Evolutionary conservation across 2,888 invertebrate species (phyloP).

Genomic region (Asteroscopus sphinx): DNA sequence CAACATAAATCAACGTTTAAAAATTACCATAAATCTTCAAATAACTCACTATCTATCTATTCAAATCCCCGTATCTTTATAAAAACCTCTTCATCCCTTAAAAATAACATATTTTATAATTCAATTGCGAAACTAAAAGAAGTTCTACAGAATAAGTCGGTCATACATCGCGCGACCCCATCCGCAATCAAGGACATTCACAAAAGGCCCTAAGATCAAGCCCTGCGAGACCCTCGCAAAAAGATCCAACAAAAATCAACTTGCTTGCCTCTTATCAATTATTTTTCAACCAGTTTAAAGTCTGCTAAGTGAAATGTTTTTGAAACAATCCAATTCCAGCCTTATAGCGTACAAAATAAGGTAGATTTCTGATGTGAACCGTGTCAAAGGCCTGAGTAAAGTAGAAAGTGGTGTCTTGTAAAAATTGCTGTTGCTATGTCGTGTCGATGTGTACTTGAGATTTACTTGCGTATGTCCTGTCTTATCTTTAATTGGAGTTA

Average conservation of each 20-base stretch:
- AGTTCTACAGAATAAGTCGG: slow-evolving; percentile 36
- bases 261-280: slow-evolving; percentile 69
- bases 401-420: slow-evolving; percentile 72
- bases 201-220: slow-evolving; percentile 45
- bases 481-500: slow-evolving; percentile 45
- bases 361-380: slow-evolving; percentile 42
- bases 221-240: slow-evolving; percentile 61
- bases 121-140: slow-evolving; percentile 29
- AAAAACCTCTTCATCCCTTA: slow-evolving; percentile 15
- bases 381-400: slow-evolving; percentile 70
- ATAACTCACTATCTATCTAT: slow-evolving; percentile 16
- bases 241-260: slow-evolving; percentile 60
- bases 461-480: slow-evolving; percentile 46
- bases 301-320: slow-evolving; percentile 57
- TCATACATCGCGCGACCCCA: slow-evolving; percentile 52
- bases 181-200: slow-evolving; percentile 50
- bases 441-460: slow-evolving; percentile 47
- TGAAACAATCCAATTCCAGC: slow-evolving; percentile 12
- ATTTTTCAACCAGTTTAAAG: slow-evolving; percentile 68
- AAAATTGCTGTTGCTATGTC: slow-evolving; percentile 56
- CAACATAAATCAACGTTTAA: background rate
- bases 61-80: slow-evolving; percentile 15
- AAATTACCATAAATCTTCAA: slow-evolving; percentile 35
- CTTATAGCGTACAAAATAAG: slow-evolving; percentile 27
- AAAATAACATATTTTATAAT: slow-evolving; percentile 32